phyloP scores from a whole-genome alignment of 2,888 invertebrate species.

The Phania funesta region DNA sequence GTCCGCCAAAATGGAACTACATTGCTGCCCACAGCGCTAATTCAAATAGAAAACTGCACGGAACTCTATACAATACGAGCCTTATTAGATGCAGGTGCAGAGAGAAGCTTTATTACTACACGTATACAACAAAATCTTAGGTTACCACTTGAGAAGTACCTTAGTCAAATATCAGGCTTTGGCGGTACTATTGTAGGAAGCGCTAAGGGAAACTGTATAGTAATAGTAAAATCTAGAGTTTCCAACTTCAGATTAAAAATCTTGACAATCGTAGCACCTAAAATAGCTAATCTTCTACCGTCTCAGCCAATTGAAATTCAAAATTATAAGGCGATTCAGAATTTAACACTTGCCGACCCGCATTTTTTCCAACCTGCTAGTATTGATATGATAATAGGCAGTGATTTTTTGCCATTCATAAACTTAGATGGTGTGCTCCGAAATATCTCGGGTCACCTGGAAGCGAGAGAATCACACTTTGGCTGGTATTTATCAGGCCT shows the following conservation, averaged over 20 bases:
- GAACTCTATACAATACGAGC: constrained; percentile 3
- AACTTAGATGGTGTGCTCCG: neutral
- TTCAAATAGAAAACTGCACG: constrained; percentile 5
- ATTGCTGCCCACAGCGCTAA: constrained; percentile 25
- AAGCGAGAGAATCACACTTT: neutral
- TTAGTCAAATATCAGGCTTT: too few relatives aligned
- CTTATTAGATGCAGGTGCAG: neutral
- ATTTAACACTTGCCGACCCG: constrained; percentile 18
- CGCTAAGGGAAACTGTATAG: too few relatives aligned
- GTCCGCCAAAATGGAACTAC: neutral
- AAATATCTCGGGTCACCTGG: neutral
- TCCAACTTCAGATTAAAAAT: constrained; percentile 10
- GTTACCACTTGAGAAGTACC: too few relatives aligned
- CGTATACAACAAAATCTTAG: constrained; percentile 10
- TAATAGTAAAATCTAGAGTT: neutral
- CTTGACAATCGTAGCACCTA: too few relatives aligned
- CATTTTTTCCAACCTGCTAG: constrained; percentile 17
- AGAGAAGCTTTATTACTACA: neutral
- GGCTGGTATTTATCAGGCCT: neutral
- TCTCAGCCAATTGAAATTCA: neutral
- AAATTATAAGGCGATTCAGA: neutral
- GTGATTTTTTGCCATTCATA: constrained; percentile 25
- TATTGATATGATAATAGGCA: constrained; percentile 32
- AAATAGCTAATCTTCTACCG: neutral
- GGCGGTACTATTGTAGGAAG: too few relatives aligned